Evolutionary conservation across 2,888 invertebrate genomes (phyloP).

Genomic region (Torymus tubicola): DNA sequence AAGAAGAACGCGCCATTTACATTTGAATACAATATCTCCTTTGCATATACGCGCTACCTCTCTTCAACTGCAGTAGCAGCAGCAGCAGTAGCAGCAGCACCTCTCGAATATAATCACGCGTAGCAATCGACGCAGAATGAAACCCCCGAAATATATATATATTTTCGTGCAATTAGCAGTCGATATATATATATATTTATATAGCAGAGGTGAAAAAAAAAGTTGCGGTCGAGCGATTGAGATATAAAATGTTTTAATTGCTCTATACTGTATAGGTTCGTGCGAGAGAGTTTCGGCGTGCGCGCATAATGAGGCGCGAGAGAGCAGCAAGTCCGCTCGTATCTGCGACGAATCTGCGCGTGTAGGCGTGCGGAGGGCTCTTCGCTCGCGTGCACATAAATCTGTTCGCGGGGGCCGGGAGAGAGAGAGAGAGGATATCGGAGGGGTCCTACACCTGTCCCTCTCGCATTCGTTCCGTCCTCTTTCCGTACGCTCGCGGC

Average conservation of each 20-base stretch:
- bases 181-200: slow-evolving; percentile 15
- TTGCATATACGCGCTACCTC: slow-evolving; percentile 27
- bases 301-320: slow-evolving; percentile 37
- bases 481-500: slow-evolving; percentile 61
- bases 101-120: slow-evolving; percentile 15
- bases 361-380: slow-evolving; percentile 45
- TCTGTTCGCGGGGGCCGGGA: slow-evolving; percentile 21
- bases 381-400: slow-evolving; percentile 45
- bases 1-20: slow-evolving; percentile 37
- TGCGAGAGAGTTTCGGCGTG: slow-evolving; percentile 19
- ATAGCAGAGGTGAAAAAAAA: slow-evolving; percentile 8
- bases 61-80: neutral
- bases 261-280: neutral
- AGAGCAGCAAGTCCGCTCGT: neutral
- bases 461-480: slow-evolving; percentile 62
- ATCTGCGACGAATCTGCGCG: slow-evolving; percentile 42
- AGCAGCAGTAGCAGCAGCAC: too few relatives aligned
- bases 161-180: slow-evolving; percentile 33
- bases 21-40: slow-evolving; percentile 54
- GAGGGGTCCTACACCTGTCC: slow-evolving; percentile 49
- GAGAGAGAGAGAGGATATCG: slow-evolving; percentile 9
- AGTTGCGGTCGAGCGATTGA: slow-evolving; percentile 30
- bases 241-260: slow-evolving; percentile 54
- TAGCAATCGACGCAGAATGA: slow-evolving; percentile 28
- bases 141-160: neutral